These are phyloP conservation scores for Noctuana brunneofusca DNA, from an alignment of 2,888 invertebrate genomes.

Conservation along the genomic window DNA sequence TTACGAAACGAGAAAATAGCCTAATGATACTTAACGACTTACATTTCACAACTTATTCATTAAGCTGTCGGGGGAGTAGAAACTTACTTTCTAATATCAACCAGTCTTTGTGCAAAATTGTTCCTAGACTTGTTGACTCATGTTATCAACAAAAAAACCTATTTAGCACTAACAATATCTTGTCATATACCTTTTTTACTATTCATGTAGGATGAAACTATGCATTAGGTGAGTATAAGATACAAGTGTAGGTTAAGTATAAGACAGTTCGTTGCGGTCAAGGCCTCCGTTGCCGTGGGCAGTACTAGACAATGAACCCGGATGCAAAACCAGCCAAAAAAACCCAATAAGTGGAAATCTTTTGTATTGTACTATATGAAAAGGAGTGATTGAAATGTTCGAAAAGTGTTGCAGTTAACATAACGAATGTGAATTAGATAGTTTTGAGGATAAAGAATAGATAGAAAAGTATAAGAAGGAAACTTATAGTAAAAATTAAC, in stretches of 20 bases:
- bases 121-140: background rate
- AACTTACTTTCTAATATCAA: slow-evolving; percentile 47
- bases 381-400: slow-evolving; percentile 4
- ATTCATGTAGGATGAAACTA: slow-evolving; percentile 6
- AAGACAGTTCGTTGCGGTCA: slow-evolving; percentile 70
- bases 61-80: slow-evolving; percentile 44
- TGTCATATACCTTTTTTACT: background rate
- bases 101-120: slow-evolving; percentile 35
- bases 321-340: slow-evolving; percentile 49
- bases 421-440: background rate
- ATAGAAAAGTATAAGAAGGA: background rate
- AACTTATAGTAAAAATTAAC: slow-evolving; percentile 41
- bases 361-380: slow-evolving; percentile 14
- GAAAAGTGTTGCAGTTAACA: background rate
- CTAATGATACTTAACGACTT: slow-evolving; percentile 48
- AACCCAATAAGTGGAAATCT: slow-evolving; percentile 31
- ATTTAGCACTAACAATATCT: no score
- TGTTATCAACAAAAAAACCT: background rate
- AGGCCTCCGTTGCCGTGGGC: slow-evolving; percentile 70
- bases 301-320: slow-evolving; percentile 71
- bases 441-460: background rate
- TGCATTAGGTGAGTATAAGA: slow-evolving; percentile 10
- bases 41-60: slow-evolving; percentile 51
- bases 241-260: slow-evolving; percentile 36
- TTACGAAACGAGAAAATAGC: slow-evolving; percentile 43